Evolutionary conservation across 1,140 invertebrate genomes (phyloP).

Genomic region (Homalodisca vitripennis): DNA sequence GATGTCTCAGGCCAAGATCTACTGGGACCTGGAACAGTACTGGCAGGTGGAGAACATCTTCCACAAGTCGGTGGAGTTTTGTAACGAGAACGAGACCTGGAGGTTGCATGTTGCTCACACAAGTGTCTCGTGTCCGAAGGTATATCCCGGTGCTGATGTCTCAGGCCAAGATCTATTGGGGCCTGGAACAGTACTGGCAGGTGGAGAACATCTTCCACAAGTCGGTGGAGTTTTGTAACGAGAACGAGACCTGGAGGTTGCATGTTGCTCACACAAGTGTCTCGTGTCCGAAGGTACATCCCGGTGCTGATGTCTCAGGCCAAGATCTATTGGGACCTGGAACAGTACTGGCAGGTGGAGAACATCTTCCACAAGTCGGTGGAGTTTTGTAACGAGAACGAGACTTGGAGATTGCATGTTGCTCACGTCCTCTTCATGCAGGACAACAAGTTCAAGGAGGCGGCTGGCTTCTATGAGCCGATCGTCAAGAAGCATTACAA

Average conservation of each 20-base stretch:
- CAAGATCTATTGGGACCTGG: constrained; percentile 98
- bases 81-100: constrained; percentile 96
- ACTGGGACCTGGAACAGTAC: constrained; percentile 98
- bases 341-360: constrained; percentile 94
- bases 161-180: constrained; percentile 99
- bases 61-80: constrained; percentile 96
- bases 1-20: constrained; percentile 99
- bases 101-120: constrained; percentile 97
- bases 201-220: constrained; percentile 94
- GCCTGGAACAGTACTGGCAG: constrained; percentile 92
- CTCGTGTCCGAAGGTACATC: constrained; percentile 66
- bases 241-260: constrained; percentile 94
- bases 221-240: constrained; percentile 97
- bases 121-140: no score
- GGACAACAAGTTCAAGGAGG: constrained; percentile 98
- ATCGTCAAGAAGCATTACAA: constrained; percentile 97
- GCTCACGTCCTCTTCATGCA: constrained; percentile 99
- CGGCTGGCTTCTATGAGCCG: constrained; percentile 97
- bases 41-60: constrained; percentile 92
- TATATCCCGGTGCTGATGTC: constrained; percentile 96
- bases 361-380: constrained; percentile 95
- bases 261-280: constrained; percentile 99
- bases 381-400: constrained; percentile 97
- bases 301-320: constrained; percentile 98
- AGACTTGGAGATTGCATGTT: constrained; percentile 96